Conservation (phyloP, 2,888 invertebrate genomes). For the Theretra japonica region DNA sequence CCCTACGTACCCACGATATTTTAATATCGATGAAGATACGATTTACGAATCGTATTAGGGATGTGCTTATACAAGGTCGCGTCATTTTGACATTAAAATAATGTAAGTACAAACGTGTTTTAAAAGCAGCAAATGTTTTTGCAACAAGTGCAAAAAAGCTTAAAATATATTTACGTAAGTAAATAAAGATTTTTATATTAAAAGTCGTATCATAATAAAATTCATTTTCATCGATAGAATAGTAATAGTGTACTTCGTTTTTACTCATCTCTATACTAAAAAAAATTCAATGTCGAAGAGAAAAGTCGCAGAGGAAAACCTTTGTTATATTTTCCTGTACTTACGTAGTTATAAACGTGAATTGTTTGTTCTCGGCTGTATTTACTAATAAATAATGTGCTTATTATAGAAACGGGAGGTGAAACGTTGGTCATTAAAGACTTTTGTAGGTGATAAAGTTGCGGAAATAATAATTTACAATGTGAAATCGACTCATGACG, state of each 20-base stretch:
- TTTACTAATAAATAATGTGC: conserved; percentile 29
- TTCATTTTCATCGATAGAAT: not conserved
- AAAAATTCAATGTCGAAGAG: conserved; percentile 37
- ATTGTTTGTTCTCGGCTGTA: conserved; percentile 25
- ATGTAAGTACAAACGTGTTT: too few relatives aligned
- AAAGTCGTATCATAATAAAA: not conserved
- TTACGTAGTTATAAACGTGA: conserved; percentile 29
- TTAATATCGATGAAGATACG: not conserved
- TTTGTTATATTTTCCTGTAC: conserved; percentile 42
- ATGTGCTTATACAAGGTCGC: conserved; percentile 21
- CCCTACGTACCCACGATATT: conserved; percentile 33
- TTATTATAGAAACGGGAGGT: conserved; percentile 16
- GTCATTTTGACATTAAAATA: not conserved
- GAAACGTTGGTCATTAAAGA: conserved; percentile 23
- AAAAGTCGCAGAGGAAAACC: conserved; percentile 38
- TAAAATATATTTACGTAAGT: too few relatives aligned
- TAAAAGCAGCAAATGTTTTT: too few relatives aligned
- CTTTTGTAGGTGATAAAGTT: conserved; percentile 32
- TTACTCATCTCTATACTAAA: conserved; percentile 38
- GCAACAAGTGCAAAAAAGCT: too few relatives aligned
- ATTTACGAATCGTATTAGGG: conserved; percentile 16
- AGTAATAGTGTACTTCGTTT: not conserved
- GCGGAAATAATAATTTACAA: conserved; percentile 51
- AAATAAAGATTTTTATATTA: not conserved
- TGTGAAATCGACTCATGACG: conserved; percentile 63